Evolutionary conservation across 2,888 invertebrate species (phyloP).

Genomic region (Philaethria dido): DNA sequence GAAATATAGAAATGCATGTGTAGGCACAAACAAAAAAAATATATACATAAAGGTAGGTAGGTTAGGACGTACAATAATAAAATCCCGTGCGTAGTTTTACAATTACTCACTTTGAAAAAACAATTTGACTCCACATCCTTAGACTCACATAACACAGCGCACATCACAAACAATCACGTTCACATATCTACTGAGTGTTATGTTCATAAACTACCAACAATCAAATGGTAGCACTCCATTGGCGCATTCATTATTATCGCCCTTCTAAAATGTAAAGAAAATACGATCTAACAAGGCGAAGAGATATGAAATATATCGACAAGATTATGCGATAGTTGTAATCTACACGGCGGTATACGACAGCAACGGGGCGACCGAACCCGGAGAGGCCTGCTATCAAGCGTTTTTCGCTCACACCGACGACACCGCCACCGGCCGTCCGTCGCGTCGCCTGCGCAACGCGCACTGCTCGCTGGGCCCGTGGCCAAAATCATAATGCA

Average conservation of each 20-base stretch:
- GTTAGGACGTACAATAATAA: background rate
- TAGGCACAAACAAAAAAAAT: background rate
- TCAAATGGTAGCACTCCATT: conserved; percentile 45
- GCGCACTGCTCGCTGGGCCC: conserved; percentile 43
- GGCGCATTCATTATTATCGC: conserved; percentile 52
- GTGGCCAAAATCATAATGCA: conserved; percentile 46
- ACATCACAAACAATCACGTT: conserved; percentile 47
- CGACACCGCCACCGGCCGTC: conserved; percentile 31
- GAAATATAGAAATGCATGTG: background rate
- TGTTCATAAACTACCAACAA: conserved; percentile 44
- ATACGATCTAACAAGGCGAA: conserved; percentile 44
- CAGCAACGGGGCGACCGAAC: conserved; percentile 40
- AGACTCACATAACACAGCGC: conserved; percentile 36
- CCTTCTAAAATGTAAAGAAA: conserved; percentile 45
- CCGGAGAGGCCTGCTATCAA: conserved; percentile 33
- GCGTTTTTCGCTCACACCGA: conserved; percentile 36
- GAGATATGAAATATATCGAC: conserved; percentile 48
- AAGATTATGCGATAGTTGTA: conserved; percentile 52
- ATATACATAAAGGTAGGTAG: background rate
- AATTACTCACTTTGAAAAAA: conserved; percentile 62
- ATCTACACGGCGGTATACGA: conserved; percentile 48
- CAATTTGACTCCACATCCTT: conserved; percentile 72
- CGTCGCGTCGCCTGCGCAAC: conserved; percentile 37
- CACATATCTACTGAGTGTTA: conserved; percentile 42
- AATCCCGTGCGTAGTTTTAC: background rate